Evolutionary conservation across 2,888 invertebrate species (phyloP), one percentile per base, ranked within the genome.

Genomic region (Salpingus planirostris): DNA sequence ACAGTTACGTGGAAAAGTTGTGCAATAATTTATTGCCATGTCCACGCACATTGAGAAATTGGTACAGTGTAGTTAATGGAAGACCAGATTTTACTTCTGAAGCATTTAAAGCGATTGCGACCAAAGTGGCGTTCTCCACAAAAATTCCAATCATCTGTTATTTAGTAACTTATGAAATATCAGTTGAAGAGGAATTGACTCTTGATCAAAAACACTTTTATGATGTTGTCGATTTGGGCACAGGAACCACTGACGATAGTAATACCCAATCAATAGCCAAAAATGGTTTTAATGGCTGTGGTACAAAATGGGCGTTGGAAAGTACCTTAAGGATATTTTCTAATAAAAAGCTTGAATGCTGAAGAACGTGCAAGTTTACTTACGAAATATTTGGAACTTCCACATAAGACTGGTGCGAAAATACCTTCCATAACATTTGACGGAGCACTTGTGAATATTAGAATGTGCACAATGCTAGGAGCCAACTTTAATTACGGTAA

Each of bases 401-500:
- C 41, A 7, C 8, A 28, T 27, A 27, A 35, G 7, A 36, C 30
- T 11, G 37, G 34, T 4, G 30, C 28, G 8, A 28, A 30, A 15
- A 13, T 34, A 11, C 27, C 22, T 13, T 41, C 38, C n/a, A 21
- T 41, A 21, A 40, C 29, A 22, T 31, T 12, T 18, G 28, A 28
- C 18, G 28, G 28, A 14, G 28, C 28, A 11, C 18, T 18, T 5
- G 21, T 28, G 8, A 28, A 28, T 18, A 28, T 28, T 18, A 35
- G 15, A 10, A 38, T 41, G 41, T 39, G 38, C 13, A 35, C 8
- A 10, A n/a, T 8, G 15, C 28, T 41, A 10, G 41, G 31, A 7
- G 35, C 41, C 3, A 24, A 27, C 28, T 38, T 29, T 33, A 23
- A 41, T 12, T 22, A 29, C 11, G 10, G 10, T 7, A 10, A 5